phyloP scores from a whole-genome alignment of 2,113 vertebrate genomes.

The Ammodytes marinus region DNA sequence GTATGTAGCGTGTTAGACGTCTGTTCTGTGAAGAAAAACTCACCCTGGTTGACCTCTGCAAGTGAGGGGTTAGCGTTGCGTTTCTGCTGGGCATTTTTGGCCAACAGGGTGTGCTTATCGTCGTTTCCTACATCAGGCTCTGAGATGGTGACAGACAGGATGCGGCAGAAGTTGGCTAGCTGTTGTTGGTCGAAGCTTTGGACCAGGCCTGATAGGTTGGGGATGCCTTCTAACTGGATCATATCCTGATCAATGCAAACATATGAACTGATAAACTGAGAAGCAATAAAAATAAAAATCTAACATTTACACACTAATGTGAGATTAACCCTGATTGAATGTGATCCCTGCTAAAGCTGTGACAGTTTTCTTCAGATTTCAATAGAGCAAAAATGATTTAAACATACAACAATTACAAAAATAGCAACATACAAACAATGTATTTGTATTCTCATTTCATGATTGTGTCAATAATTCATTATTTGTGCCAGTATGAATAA shows the following conservation, averaged over 20 bases:
- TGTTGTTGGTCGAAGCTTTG: slow-evolving; percentile 99
- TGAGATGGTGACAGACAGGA: slow-evolving; percentile 97
- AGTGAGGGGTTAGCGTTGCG: slow-evolving; percentile 91
- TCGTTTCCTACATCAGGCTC: slow-evolving; percentile 96
- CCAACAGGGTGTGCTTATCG: slow-evolving; percentile 97
- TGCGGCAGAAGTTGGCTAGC: slow-evolving; percentile 98
- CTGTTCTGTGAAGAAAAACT: slow-evolving; percentile 7
- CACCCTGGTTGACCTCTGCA: slow-evolving; percentile 98
- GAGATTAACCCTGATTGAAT: neutral
- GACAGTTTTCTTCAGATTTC: neutral
- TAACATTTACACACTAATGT: neutral
- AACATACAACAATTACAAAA: neutral
- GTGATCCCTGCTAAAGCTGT: neutral
- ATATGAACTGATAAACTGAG: neutral
- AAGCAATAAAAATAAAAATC: neutral
- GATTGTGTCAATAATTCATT: neutral
- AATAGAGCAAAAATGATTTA: neutral
- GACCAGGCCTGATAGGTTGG: slow-evolving; percentile 92
- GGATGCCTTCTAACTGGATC: slow-evolving; percentile 97
- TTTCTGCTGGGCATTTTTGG: slow-evolving; percentile 97
- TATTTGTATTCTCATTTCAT: neutral
- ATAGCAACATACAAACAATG: neutral
- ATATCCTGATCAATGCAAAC: slow-evolving; percentile 88
- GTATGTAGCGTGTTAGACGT: neutral
- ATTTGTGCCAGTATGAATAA: neutral